Evolutionary conservation across 2,797 vertebrate genomes (phyloP).

Genomic region (Pangasius larnaudii): DNA sequence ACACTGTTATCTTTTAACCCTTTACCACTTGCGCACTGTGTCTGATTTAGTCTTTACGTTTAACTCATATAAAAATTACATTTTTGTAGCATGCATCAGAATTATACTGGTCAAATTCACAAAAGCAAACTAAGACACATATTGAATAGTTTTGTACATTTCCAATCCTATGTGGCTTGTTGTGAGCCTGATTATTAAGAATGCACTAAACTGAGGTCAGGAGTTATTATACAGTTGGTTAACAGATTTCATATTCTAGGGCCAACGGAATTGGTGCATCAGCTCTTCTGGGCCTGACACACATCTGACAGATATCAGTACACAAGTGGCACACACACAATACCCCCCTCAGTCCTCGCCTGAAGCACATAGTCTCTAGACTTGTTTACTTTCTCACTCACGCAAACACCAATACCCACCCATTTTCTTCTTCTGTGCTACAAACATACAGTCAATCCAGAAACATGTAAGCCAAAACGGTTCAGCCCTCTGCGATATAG

Average conservation of each 20-base stretch:
- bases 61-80: neutral
- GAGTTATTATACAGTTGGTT: neutral
- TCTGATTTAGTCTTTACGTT: neutral
- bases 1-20: conserved; percentile 61
- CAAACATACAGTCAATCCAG: conserved; percentile 28
- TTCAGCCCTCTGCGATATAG: conserved; percentile 2
- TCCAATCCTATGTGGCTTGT: neutral
- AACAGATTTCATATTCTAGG: conserved; percentile 40
- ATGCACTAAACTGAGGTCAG: neutral
- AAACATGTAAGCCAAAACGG: conserved; percentile 19
- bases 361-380: conserved; percentile 40
- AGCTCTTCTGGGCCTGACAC: conserved; percentile 35
- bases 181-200: conserved; percentile 6
- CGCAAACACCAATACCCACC: conserved; percentile 15
- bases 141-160: neutral
- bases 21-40: conserved; percentile 37
- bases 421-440: neutral
- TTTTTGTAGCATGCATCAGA: neutral
- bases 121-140: neutral
- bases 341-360: conserved; percentile 34
- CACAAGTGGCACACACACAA: conserved; percentile 41
- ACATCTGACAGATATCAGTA: conserved; percentile 50
- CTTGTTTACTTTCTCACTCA: conserved; percentile 22
- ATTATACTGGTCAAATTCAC: neutral
- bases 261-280: conserved; percentile 40